Evolutionary conservation across 1,140 invertebrate genomes (phyloP), one percentile per base, ranked within the genome.

Genomic region (Drosophila mayri): DNA sequence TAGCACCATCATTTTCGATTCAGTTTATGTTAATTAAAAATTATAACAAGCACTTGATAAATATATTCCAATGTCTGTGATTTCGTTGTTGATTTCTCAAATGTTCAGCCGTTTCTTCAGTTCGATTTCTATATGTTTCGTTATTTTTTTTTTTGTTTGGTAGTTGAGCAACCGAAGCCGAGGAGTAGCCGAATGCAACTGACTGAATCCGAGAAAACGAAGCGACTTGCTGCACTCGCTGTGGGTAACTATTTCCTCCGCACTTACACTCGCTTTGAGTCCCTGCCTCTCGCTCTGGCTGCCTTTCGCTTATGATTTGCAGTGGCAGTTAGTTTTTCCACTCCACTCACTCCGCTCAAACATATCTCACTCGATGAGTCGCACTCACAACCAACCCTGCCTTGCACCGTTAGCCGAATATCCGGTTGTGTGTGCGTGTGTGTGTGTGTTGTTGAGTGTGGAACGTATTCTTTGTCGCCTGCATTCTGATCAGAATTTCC

Each of bases 151-250:
- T 40, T 4, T 38, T 40, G 25, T 38, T 47, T 59, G 20, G 22
- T 18, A 43, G 9, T 68, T 61, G 57, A 70, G 71, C 44, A 35
- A 46, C 57, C 47, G 43, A 71, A 55, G 52, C 74, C 58, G 60
- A 50, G 41, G 75, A 65, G 81, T 73, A 54, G 65, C 71, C 78
- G 81, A 90, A 90, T 90, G 85, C 85, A 90, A 81, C 78, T 81
- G 73, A 46, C 65, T 62, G 70, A 74, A 16, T 44, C 16, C 49
- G 52, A 68, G 54, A 37, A 49, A 18, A 30, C 57, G 60, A 40
- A 9, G 32, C 14, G 64, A 64, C 41, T 47, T 62, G 63, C 63
- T 70, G 66, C 71, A 81, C 52, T 22, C n/a, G n/a, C n/a, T n/a
- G n/a, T n/a, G n/a, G n/a, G n/a, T n/a, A n/a, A n/a, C n/a, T n/a